Conservation (phyloP, 2,797 vertebrate genomes). For the Euphonia xanthogaster region DNA sequence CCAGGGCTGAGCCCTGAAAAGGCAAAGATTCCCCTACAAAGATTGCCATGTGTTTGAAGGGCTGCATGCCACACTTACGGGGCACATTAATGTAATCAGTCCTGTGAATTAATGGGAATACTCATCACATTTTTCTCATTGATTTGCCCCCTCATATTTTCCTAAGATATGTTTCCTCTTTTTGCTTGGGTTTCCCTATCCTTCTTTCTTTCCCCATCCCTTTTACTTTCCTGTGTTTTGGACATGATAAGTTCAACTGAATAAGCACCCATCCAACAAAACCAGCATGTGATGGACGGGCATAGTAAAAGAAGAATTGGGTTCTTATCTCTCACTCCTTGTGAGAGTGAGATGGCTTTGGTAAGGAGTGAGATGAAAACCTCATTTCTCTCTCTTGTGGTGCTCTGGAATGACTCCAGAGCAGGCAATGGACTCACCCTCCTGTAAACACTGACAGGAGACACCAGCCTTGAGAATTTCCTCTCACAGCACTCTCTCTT, state of each 20-base stretch:
- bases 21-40: neutral
- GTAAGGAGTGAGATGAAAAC: neutral
- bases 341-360: neutral
- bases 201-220: neutral
- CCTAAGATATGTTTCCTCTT: neutral
- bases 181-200: neutral
- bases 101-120: neutral
- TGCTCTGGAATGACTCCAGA: neutral
- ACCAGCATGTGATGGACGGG: neutral
- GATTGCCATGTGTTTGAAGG: neutral
- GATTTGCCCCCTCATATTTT: neutral
- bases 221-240: neutral
- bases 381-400: neutral
- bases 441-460: neutral
- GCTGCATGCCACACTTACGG: neutral
- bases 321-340: neutral
- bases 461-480: neutral
- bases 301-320: neutral
- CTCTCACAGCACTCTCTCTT: neutral
- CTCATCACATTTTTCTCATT: neutral
- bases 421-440: neutral
- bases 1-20: neutral
- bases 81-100: neutral
- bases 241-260: fast-evolving
- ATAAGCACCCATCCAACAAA: neutral